Percentiles rank a stretch among this genome's conserved stretches.
phyloP scores from a whole-genome alignment of 1,140 invertebrate genomes.

The Brachionus rotundiformis region DNA sequence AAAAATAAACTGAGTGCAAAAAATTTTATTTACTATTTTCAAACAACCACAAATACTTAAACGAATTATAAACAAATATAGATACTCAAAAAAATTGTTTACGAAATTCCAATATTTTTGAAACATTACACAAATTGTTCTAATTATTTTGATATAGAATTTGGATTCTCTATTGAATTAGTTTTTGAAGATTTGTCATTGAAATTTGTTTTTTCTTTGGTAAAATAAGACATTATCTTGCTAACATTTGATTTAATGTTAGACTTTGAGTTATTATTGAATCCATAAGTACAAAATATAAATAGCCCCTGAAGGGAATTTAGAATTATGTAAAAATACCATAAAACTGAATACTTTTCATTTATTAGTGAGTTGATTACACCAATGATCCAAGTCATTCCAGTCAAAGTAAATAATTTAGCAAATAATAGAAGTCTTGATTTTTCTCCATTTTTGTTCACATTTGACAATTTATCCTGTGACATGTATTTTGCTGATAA shows the following conservation, averaged over 20 bases:
- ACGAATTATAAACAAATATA: not conserved
- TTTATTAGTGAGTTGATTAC: not conserved
- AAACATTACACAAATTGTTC: no score
- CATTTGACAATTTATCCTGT: not conserved
- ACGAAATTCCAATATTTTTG: not conserved
- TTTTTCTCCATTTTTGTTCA: not conserved
- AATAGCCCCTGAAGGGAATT: conserved; percentile 7
- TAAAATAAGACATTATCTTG: conserved; percentile 10
- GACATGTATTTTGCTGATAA: not conserved
- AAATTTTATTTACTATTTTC: not conserved
- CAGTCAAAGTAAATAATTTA: conserved; percentile 5
- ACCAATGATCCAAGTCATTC: not conserved
- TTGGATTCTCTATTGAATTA: not conserved
- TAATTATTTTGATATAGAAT: not conserved
- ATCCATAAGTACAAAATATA: conserved; percentile 18
- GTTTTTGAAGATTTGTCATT: not conserved
- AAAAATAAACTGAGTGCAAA: not conserved
- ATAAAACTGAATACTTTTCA: not conserved
- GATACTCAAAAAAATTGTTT: not conserved
- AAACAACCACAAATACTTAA: not conserved
- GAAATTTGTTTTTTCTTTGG: not conserved
- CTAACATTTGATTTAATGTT: conserved; percentile 1
- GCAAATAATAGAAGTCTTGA: not conserved
- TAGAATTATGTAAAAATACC: conserved; percentile 3
- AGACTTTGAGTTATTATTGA: not conserved